phyloP scores from a whole-genome alignment of 2,113 vertebrate species.

The Eidolon helvum region DNA sequence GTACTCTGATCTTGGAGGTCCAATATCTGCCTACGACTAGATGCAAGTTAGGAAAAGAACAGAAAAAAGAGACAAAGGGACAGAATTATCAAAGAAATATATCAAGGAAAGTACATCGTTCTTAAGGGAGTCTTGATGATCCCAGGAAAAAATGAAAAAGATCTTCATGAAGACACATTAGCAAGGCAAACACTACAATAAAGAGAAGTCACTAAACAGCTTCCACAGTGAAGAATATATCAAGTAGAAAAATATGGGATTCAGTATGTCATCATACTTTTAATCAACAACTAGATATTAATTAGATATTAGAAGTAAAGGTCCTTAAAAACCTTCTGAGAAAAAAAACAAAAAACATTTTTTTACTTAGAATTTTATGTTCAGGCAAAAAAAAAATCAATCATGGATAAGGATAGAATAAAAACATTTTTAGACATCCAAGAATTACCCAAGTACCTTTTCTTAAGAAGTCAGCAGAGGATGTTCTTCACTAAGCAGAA shows the following conservation, averaged over 20 bases:
- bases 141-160: neutral
- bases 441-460: neutral
- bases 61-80: neutral
- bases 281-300: neutral
- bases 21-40: neutral
- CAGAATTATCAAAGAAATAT: neutral
- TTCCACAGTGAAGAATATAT: neutral
- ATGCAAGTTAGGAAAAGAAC: neutral
- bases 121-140: neutral
- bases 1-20: neutral
- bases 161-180: neutral
- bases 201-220: neutral
- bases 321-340: neutral
- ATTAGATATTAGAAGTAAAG: neutral
- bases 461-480: neutral
- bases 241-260: neutral
- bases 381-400: neutral
- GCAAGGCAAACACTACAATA: neutral
- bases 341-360: neutral
- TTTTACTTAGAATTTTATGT: neutral
- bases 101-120: neutral
- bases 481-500: neutral
- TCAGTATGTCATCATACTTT: neutral
- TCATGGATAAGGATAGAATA: neutral
- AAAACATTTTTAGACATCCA: neutral